phyloP scores from a whole-genome alignment of 2,888 invertebrate genomes.

The Argyresthia goedartella region DNA sequence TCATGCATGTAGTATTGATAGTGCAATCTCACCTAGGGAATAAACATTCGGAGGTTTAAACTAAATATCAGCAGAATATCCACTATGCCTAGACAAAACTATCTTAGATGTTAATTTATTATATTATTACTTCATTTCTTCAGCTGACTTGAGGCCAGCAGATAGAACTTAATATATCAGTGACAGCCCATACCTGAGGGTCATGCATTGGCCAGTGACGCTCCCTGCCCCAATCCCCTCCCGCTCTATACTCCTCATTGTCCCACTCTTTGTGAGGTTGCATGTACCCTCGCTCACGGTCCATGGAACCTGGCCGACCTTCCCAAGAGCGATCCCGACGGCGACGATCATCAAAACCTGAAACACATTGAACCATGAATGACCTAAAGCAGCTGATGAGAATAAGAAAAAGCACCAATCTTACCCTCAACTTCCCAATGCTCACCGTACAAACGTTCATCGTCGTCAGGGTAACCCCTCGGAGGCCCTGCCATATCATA shows the following conservation, averaged over 20 bases:
- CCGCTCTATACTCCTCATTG: constrained; percentile 65
- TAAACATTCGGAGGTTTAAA: too few relatives aligned
- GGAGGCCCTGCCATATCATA: constrained; percentile 60
- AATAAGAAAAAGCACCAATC: background rate
- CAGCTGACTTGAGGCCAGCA: background rate
- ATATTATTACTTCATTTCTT: background rate
- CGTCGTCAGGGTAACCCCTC: constrained; percentile 63
- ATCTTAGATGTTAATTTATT: background rate
- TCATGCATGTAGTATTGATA: constrained; percentile 50
- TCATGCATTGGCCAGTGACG: constrained; percentile 63
- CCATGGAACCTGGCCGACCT: constrained; percentile 56
- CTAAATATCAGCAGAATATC: too few relatives aligned
- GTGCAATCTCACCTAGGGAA: constrained; percentile 46
- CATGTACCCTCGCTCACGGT: constrained; percentile 57
- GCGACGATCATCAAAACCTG: constrained; percentile 64
- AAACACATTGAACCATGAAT: constrained; percentile 4
- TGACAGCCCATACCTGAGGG: constrained; percentile 38
- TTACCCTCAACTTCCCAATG: constrained; percentile 14
- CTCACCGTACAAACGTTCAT: constrained; percentile 66
- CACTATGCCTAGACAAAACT: too few relatives aligned
- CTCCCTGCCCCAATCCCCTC: constrained; percentile 62
- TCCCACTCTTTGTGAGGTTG: constrained; percentile 67
- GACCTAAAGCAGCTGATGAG: too few relatives aligned
- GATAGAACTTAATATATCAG: background rate
- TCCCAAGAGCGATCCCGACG: constrained; percentile 71